Evolutionary conservation across 2,113 vertebrate species (phyloP).

Genomic region (Cyrtonyx montezumae): DNA sequence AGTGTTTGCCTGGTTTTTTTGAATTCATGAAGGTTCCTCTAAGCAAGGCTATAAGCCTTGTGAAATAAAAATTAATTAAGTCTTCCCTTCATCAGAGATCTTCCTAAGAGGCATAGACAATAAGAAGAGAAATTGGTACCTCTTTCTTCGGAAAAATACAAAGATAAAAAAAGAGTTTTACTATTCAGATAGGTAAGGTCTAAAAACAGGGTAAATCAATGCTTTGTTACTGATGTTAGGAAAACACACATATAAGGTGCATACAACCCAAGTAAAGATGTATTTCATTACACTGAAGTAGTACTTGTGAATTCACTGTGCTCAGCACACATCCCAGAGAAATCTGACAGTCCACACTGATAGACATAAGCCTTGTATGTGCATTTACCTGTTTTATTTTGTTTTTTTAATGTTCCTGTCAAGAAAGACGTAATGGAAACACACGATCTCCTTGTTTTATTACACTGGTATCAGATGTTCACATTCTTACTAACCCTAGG

Average conservation of each 20-base stretch:
- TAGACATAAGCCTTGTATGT: not conserved
- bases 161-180: not conserved
- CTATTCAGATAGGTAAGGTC: not conserved
- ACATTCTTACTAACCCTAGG: not conserved
- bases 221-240: not conserved
- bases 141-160: not conserved
- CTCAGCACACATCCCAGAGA: not conserved
- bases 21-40: not conserved
- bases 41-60: not conserved
- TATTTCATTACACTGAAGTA: not conserved
- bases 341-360: not conserved
- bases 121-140: not conserved
- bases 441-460: not conserved
- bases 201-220: not conserved
- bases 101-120: not conserved
- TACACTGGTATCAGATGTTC: not conserved
- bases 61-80: not conserved
- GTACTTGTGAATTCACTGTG: not conserved
- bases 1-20: not conserved
- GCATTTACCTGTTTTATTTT: not conserved
- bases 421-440: slow-evolving; percentile 5
- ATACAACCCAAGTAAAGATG: not conserved
- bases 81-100: not conserved
- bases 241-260: not conserved
- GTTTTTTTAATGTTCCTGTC: not conserved